Percentiles rank a stretch among this genome's conserved stretches.
Evolutionary conservation across 2,888 invertebrate species (phyloP).

Genomic region (Hyposoter didymator): DNA sequence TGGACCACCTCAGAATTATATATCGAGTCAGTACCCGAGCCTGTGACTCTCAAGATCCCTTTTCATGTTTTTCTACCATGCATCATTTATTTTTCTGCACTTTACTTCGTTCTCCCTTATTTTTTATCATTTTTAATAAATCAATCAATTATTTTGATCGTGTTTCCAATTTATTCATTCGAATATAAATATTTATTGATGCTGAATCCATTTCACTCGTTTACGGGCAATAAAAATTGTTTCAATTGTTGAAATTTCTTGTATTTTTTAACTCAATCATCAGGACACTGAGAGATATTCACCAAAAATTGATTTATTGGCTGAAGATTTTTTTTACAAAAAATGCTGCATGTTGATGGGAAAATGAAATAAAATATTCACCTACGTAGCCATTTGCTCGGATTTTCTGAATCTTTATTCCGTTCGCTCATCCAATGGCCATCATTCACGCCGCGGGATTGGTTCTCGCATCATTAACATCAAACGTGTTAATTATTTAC

Average conservation of each 20-base stretch:
- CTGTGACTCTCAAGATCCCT: neutral
- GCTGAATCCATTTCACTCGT: neutral
- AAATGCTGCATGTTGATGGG: no score
- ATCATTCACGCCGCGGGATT: neutral
- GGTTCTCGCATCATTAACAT: neutral
- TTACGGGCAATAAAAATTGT: neutral
- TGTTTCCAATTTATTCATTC: neutral
- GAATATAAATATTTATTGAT: neutral
- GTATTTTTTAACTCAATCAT: neutral
- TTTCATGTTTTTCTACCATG: neutral
- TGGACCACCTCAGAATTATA: constrained; percentile 6
- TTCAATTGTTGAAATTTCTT: neutral
- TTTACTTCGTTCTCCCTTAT: neutral
- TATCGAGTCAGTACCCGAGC: neutral
- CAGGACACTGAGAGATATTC: neutral
- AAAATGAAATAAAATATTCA: no score
- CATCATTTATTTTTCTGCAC: neutral
- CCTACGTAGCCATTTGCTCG: no score
- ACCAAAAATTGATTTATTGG: neutral
- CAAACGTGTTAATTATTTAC: no score
- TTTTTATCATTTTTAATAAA: neutral
- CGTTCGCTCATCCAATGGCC: neutral
- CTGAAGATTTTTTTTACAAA: no score
- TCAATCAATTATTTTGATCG: neutral
- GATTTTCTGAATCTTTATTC: neutral